phyloP scores from a whole-genome alignment of 2,797 vertebrate genomes.

The Cyprinodon diabolis region DNA sequence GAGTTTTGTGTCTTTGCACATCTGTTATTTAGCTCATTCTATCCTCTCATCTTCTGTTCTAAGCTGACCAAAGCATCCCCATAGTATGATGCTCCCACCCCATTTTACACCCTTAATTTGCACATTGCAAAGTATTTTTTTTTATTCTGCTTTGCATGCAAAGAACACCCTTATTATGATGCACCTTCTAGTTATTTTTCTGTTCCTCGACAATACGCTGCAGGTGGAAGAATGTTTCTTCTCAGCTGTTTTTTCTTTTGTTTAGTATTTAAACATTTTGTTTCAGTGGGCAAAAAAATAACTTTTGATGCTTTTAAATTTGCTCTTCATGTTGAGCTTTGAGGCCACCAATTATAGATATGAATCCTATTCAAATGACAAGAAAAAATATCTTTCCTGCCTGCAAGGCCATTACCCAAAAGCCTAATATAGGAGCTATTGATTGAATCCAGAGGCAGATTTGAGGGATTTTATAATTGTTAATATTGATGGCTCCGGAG shows the following conservation, averaged over 20 bases:
- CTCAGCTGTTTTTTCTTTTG: neutral
- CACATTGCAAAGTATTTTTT: neutral
- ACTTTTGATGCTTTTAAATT: neutral
- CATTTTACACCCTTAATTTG: neutral
- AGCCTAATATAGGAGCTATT: slow-evolving; percentile 55
- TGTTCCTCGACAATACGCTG: neutral
- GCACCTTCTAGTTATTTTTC: neutral
- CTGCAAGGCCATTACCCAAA: slow-evolving; percentile 55
- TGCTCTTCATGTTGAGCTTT: slow-evolving; percentile 16
- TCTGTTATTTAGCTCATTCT: neutral
- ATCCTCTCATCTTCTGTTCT: neutral
- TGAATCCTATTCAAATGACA: slow-evolving; percentile 40
- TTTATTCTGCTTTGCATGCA: neutral
- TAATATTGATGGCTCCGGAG: slow-evolving; percentile 53
- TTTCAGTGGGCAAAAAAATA: neutral
- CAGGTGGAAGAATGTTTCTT: neutral
- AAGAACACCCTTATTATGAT: neutral
- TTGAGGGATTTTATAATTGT: slow-evolving; percentile 62
- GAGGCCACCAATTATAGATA: slow-evolving; percentile 19
- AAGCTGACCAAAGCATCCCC: neutral
- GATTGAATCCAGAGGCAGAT: slow-evolving; percentile 59
- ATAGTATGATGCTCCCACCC: neutral
- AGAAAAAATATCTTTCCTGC: slow-evolving; percentile 45
- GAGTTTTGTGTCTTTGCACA: too few relatives aligned
- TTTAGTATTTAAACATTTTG: slow-evolving; percentile 1